Percentiles rank a stretch among this genome's conserved stretches.
Evolutionary conservation across 2,888 invertebrate genomes (phyloP).

Genomic region (Caenorhabditis virilis): DNA sequence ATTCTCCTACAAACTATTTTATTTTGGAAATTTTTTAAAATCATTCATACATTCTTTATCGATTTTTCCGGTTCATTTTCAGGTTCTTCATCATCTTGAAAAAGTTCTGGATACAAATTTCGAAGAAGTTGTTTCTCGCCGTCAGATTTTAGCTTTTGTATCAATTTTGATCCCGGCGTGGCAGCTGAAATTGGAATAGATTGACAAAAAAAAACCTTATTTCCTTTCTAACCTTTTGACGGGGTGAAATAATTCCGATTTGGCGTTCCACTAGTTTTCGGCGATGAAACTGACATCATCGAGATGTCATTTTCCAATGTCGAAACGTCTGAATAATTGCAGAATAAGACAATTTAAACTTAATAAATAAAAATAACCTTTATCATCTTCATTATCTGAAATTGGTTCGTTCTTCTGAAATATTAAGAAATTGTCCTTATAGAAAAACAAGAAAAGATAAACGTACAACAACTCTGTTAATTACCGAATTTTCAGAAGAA

Average conservation of each 20-base stretch:
- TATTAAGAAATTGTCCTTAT: neutral
- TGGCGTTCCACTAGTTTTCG: no score
- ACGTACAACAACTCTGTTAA: neutral
- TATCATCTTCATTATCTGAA: slow-evolving; percentile 5
- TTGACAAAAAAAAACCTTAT: neutral
- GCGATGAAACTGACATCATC: slow-evolving; percentile 31
- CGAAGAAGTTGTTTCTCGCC: slow-evolving; percentile 20
- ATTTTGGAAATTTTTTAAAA: neutral
- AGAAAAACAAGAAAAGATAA: no score
- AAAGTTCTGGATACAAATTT: slow-evolving; percentile 36
- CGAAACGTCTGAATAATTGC: slow-evolving; percentile 13
- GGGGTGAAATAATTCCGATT: no score
- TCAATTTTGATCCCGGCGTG: slow-evolving; percentile 16
- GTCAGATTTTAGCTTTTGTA: slow-evolving; percentile 12
- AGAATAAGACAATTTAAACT: neutral
- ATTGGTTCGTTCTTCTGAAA: slow-evolving; percentile 15
- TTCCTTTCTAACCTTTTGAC: no score
- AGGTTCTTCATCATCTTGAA: slow-evolving; percentile 6
- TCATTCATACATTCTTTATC: neutral
- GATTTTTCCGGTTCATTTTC: neutral
- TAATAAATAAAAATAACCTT: neutral
- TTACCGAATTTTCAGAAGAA: neutral
- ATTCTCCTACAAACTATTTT: neutral
- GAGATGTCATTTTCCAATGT: slow-evolving; percentile 30
- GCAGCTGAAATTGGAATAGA: slow-evolving; percentile 4